These are phyloP conservation scores for Pseudomugil gertrudae DNA, from an alignment of 2,797 vertebrate genomes.

Conservation along the genomic window DNA sequence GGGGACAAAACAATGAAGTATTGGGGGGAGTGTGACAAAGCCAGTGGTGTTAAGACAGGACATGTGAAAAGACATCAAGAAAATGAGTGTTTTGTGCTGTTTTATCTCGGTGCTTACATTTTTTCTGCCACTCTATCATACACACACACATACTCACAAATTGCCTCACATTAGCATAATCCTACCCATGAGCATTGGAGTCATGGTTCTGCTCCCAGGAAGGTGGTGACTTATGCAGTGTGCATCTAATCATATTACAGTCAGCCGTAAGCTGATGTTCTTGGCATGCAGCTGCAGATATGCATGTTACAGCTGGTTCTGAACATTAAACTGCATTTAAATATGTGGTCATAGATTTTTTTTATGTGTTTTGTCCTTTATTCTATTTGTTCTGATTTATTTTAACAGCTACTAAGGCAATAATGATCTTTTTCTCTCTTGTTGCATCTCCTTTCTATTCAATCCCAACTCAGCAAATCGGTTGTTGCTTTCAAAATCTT, in stretches of 20 bases:
- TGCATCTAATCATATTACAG: slow-evolving; percentile 76
- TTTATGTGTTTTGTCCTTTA: not conserved
- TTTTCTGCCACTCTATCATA: slow-evolving; percentile 19
- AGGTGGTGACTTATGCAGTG: slow-evolving; percentile 65
- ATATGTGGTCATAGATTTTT: slow-evolving; percentile 1
- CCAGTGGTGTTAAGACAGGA: slow-evolving; percentile 17
- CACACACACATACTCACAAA: slow-evolving; percentile 23
- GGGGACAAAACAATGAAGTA: slow-evolving; percentile 26
- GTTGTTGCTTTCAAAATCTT: not conserved
- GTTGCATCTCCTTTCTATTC: not conserved
- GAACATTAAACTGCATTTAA: slow-evolving; percentile 12
- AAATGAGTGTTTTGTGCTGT: slow-evolving; percentile 10
- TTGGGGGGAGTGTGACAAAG: not conserved
- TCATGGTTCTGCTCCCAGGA: slow-evolving; percentile 65
- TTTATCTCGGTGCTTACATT: slow-evolving; percentile 9
- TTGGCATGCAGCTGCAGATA: slow-evolving; percentile 62
- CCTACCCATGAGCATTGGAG: slow-evolving; percentile 63
- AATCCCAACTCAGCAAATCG: not conserved
- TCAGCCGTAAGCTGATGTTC: slow-evolving; percentile 67
- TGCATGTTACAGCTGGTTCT: slow-evolving; percentile 45
- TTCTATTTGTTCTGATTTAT: not conserved
- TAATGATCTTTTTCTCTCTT: not conserved
- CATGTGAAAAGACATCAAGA: slow-evolving; percentile 22
- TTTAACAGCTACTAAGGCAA: not conserved
- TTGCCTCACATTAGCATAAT: slow-evolving; percentile 68